Evolutionary conservation across 2,797 vertebrate genomes (phyloP).

Genomic region (Galago senegalensis): DNA sequence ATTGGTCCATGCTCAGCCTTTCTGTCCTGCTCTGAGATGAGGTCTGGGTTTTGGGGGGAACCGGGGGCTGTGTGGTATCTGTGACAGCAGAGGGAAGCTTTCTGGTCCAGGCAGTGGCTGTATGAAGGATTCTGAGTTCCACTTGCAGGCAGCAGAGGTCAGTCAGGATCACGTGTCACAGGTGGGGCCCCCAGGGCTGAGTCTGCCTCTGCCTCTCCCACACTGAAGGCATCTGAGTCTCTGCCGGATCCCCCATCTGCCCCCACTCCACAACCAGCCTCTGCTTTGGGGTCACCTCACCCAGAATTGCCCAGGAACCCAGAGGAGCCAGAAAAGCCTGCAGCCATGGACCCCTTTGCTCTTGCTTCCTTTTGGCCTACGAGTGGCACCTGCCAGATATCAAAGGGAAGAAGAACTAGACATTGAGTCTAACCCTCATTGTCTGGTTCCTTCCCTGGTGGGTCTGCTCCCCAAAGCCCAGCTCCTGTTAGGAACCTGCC

Average conservation of each 20-base stretch:
- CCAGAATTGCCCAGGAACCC: too few relatives aligned
- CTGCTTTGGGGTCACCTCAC: too few relatives aligned
- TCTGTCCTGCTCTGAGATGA: not conserved
- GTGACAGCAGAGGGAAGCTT: not conserved
- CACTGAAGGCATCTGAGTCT: not conserved
- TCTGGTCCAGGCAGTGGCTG: not conserved
- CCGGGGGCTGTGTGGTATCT: too few relatives aligned
- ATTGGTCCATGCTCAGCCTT: rapidly evolving
- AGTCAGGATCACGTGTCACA: not conserved
- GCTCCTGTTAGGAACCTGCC: not conserved
- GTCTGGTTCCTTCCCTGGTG: not conserved
- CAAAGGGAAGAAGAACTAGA: not conserved
- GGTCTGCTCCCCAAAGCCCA: not conserved
- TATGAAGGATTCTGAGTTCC: rapidly evolving
- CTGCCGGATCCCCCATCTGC: not conserved
- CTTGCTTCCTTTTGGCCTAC: too few relatives aligned
- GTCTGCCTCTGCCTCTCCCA: too few relatives aligned
- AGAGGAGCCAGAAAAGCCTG: not conserved
- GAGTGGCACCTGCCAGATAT: not conserved
- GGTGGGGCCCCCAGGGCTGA: too few relatives aligned
- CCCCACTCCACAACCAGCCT: not conserved
- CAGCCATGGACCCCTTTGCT: not conserved
- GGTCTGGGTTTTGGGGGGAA: rapidly evolving
- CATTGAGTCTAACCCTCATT: too few relatives aligned
- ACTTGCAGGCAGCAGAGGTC: too few relatives aligned